These are phyloP conservation scores for Littorina saxatilis DNA, from an alignment of 1,140 invertebrate genomes.

Conservation along the genomic window DNA sequence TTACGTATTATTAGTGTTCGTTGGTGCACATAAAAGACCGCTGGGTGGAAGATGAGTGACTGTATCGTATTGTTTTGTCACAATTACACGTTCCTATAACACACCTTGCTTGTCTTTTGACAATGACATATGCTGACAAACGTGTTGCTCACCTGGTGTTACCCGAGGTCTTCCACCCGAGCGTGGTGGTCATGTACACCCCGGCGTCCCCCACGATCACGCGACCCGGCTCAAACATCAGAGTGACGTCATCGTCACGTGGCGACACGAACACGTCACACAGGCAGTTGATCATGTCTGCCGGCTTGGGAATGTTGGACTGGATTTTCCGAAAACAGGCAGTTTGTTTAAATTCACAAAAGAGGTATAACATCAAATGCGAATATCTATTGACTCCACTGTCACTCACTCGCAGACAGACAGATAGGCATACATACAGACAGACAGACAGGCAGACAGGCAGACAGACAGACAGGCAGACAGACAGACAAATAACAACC, in stretches of 20 bases:
- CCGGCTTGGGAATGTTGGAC: conserved; percentile 36
- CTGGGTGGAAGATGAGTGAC: no score
- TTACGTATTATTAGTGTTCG: no score
- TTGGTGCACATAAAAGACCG: no score
- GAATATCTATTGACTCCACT: background rate
- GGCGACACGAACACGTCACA: conserved; percentile 41
- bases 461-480: background rate
- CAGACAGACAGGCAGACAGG: background rate
- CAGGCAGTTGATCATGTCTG: conserved; percentile 52
- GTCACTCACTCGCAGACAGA: background rate
- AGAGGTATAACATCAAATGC: no score
- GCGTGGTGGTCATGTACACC: conserved; percentile 62
- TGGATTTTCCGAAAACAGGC: background rate
- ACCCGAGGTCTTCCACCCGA: conserved; percentile 62
- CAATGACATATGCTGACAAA: no score
- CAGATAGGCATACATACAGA: background rate
- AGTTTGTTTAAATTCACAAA: no score
- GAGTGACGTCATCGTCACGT: conserved; percentile 56
- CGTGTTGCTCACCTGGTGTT: background rate
- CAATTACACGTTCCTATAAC: no score
- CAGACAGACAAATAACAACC: background rate
- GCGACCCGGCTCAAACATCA: conserved; percentile 76
- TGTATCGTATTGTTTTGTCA: no score
- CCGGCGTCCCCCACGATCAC: conserved; percentile 74
- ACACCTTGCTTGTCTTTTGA: no score